These are phyloP conservation scores for Drosophila ogumai DNA, from an alignment of 1,140 invertebrate species.

Conservation along the genomic window DNA sequence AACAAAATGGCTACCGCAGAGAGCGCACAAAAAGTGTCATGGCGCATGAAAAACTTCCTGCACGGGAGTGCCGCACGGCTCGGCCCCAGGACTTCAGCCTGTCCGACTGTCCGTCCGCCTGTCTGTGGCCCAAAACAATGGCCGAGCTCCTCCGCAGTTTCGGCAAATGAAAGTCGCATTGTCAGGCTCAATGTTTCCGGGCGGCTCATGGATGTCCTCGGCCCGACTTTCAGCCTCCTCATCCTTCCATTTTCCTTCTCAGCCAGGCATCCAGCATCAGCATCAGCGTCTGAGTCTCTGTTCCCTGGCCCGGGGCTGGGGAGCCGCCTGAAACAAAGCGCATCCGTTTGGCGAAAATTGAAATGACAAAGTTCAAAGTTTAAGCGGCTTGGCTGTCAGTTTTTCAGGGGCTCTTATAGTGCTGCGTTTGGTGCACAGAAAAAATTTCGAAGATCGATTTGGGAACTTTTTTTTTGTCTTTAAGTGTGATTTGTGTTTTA, in stretches of 20 bases:
- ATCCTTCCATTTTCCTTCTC: constrained; percentile 20
- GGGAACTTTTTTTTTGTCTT: background rate
- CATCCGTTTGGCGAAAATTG: constrained; percentile 84
- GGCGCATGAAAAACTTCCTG: constrained; percentile 83
- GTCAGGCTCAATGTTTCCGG: constrained; percentile 81
- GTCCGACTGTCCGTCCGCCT: constrained; percentile 15
- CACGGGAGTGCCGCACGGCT: constrained; percentile 29
- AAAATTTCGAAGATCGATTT: background rate
- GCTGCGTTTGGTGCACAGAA: constrained; percentile 15
- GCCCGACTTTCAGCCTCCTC: constrained; percentile 18
- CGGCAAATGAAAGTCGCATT: constrained; percentile 80
- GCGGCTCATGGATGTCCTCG: constrained; percentile 50
- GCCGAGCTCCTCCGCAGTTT: constrained; percentile 68
- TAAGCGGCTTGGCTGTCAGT: constrained; percentile 84
- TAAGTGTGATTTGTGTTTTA: too few relatives aligned
- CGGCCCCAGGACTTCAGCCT: constrained; percentile 42
- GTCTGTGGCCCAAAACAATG: constrained; percentile 72
- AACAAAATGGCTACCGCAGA: constrained; percentile 72
- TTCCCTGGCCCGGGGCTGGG: constrained; percentile 9
- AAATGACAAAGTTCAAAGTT: constrained; percentile 85
- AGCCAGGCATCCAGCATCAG: constrained; percentile 8
- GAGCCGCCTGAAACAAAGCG: constrained; percentile 75
- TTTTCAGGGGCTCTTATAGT: constrained; percentile 55
- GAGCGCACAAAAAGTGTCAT: constrained; percentile 80
- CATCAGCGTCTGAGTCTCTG: constrained; percentile 26